These are phyloP conservation scores for Allygus modestus DNA, from an alignment of 2,888 invertebrate genomes.

Conservation along the genomic window DNA sequence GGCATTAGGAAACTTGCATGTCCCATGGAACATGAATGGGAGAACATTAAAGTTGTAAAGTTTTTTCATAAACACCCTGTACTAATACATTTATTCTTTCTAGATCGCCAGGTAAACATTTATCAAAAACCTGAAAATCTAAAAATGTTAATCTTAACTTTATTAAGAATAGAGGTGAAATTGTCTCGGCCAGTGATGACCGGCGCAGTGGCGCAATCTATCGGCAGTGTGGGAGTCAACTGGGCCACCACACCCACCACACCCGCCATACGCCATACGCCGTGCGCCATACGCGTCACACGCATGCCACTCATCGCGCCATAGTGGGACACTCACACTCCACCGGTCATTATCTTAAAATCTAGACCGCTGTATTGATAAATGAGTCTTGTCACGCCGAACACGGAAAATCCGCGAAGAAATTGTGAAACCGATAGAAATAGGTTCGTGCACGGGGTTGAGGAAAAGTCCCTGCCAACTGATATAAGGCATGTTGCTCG, in stretches of 20 bases:
- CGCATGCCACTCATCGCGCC: conserved; percentile 5
- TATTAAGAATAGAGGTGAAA: too few species aligned
- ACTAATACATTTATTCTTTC: too few species aligned
- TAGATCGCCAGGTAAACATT: too few species aligned
- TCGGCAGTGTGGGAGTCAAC: neutral
- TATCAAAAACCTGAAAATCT: too few species aligned
- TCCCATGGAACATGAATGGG: too few species aligned
- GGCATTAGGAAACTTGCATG: too few species aligned
- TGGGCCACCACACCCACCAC: neutral
- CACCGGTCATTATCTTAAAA: conserved; percentile 39
- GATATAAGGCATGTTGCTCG: too few species aligned
- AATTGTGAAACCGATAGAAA: neutral
- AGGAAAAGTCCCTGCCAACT: neutral
- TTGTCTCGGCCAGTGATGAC: neutral
- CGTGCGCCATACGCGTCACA: neutral
- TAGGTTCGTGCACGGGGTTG: neutral
- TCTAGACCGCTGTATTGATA: conserved; percentile 37
- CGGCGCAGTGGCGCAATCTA: neutral
- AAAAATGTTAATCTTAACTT: too few species aligned
- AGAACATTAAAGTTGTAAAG: too few species aligned
- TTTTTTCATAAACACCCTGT: too few species aligned
- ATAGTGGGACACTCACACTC: neutral
- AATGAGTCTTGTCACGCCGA: neutral
- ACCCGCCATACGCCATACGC: neutral
- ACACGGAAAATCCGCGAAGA: neutral